Base-by-base conservation (phyloP, 1,140 invertebrate species). In the Drosophila sechellia region DNA sequence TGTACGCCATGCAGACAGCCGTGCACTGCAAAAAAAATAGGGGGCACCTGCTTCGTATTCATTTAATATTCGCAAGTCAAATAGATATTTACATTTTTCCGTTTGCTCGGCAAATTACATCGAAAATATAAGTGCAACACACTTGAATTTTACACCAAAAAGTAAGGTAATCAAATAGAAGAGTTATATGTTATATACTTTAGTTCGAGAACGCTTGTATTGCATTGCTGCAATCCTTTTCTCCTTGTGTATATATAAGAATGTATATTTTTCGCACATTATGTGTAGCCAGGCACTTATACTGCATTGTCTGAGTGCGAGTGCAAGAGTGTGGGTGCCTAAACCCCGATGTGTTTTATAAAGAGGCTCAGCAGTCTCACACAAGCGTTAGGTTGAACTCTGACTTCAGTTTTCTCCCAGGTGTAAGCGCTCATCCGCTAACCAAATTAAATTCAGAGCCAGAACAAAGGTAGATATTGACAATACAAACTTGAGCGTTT, bases 241-340 rank as follows among this genome's bases (percentile, higher is more conserved):
- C 1, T 31, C 6, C 6, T 8, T 10, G 31, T 31, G 20, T 10
- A 45, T 22, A 20, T 46, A 17, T 22, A 2, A 49, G 10, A 43
- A 17, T 60, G 58, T 53, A 31, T 65, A 49, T 20, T 13, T 55
- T 22, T 59, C 25, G 65, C 58, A 76, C 45, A 80, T 80, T 81
- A 80, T 80, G 64, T 79, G 71, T 79, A 72, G 77, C 46, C 69
- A 68, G 77, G 77, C 63, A 25, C 59, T 64, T 64, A 37, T 68
- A 53, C 57, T 73, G 74, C 61, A 77, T 68, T 76, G 60, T 76
- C 42, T 58, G 34, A 69, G 52, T 52, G 48, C 43, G 59, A 54
- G 10, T 50, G 43, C 15, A 17, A 39, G 12, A 40, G 20, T 5
- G 35, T 17, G n/a, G 17, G 10, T 34, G 8, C 8, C 35, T 22